Evolutionary conservation across 2,113 vertebrate species (phyloP).

Genomic region (Opisthocomus hoazin): DNA sequence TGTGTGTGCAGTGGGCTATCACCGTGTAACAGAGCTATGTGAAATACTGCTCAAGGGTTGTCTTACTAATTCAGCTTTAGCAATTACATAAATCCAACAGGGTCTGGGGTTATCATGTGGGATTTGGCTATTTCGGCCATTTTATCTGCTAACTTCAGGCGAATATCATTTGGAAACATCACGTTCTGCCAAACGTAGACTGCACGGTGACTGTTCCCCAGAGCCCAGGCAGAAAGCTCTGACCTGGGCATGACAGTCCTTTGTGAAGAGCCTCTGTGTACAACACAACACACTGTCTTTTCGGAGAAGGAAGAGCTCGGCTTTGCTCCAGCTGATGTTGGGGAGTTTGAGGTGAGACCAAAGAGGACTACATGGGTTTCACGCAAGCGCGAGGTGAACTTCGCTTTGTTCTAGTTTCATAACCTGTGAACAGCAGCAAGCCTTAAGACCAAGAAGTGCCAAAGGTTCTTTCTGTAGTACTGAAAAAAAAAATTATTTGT

Average conservation of each 20-base stretch:
- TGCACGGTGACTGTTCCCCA: neutral
- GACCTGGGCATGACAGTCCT: neutral
- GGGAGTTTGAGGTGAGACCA: neutral
- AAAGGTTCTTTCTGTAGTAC: neutral
- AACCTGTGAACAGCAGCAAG: neutral
- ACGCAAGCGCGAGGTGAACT: neutral
- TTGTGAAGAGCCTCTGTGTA: neutral
- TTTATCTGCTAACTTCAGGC: neutral
- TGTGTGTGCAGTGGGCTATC: neutral
- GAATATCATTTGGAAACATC: neutral
- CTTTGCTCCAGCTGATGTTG: neutral
- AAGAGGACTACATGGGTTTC: neutral
- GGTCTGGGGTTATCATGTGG: neutral
- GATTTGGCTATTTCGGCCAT: neutral
- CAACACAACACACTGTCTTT: neutral
- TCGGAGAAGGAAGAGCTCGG: neutral
- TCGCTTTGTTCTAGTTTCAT: neutral
- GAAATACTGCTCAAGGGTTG: neutral
- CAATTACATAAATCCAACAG: neutral
- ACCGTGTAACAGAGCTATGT: neutral
- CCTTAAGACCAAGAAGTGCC: neutral
- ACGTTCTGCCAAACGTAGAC: neutral
- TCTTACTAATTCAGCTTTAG: neutral
- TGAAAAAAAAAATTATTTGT: neutral
- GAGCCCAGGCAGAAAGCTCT: neutral